Conservation (phyloP, 1,140 invertebrate species). For the Psilanteris sp. region DNA sequence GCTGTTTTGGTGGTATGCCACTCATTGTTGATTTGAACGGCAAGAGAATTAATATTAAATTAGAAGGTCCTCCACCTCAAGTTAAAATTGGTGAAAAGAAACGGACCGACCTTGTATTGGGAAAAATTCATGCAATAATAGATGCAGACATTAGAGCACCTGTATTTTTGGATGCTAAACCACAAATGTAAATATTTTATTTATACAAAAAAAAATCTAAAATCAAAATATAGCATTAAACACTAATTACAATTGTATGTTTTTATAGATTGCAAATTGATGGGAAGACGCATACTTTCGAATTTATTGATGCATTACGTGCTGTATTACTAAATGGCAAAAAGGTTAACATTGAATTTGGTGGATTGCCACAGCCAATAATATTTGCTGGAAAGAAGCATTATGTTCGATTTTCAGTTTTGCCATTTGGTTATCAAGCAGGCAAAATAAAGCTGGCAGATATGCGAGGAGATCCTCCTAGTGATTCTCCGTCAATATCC, state of each 20-base stretch:
- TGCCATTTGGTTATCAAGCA: slow-evolving; percentile 87
- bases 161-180: slow-evolving; percentile 90
- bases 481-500: slow-evolving; percentile 63
- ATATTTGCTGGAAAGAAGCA: slow-evolving; percentile 89
- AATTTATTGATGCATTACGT: slow-evolving; percentile 88
- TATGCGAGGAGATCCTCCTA: slow-evolving; percentile 82
- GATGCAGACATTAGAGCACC: slow-evolving; percentile 88
- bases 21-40: slow-evolving; percentile 91
- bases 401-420: slow-evolving; percentile 89
- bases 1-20: slow-evolving; percentile 94
- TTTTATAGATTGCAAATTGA: slow-evolving; percentile 87
- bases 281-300: slow-evolving; percentile 86
- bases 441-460: slow-evolving; percentile 85
- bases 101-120: slow-evolving; percentile 88
- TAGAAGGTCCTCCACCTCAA: slow-evolving; percentile 93
- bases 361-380: slow-evolving; percentile 93
- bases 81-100: slow-evolving; percentile 86
- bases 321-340: slow-evolving; percentile 91
- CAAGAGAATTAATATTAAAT: slow-evolving; percentile 85
- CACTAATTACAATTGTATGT: too few species aligned
- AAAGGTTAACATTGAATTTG: slow-evolving; percentile 92
- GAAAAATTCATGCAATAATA: slow-evolving; percentile 90
- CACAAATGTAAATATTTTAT: slow-evolving; percentile 84
- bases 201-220: too few species aligned
- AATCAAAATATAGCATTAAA: too few species aligned